These are phyloP conservation scores for Prietella phreatophila DNA, from an alignment of 2,113 vertebrate genomes.

Conservation along the genomic window DNA sequence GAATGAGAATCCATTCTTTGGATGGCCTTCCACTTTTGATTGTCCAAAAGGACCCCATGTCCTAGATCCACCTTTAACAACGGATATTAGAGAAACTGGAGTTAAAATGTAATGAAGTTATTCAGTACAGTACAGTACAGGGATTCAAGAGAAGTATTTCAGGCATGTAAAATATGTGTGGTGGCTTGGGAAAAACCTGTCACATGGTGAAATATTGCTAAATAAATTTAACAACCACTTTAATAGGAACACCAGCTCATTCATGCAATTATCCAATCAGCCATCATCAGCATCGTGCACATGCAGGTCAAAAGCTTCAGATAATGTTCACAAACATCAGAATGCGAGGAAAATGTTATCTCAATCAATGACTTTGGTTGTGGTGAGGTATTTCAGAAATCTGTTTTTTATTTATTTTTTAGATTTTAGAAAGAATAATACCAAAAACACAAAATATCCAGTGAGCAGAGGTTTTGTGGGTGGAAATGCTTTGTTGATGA, in stretches of 20 bases:
- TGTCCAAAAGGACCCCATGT: slow-evolving; percentile 36
- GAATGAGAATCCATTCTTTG: slow-evolving; percentile 45
- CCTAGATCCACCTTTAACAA: slow-evolving; percentile 39
- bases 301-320: not conserved
- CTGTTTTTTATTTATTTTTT: not conserved
- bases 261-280: not conserved
- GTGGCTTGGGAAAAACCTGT: not conserved
- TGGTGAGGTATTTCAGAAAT: not conserved
- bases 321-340: not conserved
- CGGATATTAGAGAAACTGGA: not conserved
- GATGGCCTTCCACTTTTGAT: slow-evolving; percentile 38
- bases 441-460: not conserved
- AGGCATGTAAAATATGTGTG: not conserved
- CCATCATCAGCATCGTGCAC: not conserved
- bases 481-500: not conserved
- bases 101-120: not conserved
- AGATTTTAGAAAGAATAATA: not conserved
- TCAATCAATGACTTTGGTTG: not conserved
- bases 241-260: not conserved
- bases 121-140: not conserved
- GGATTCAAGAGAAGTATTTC: not conserved
- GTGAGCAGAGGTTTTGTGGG: not conserved
- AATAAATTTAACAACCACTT: not conserved
- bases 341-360: not conserved
- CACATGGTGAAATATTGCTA: not conserved